A percentile compares a stretch with the other conserved stretches of the same genome.
phyloP scores from a whole-genome alignment of 1,140 invertebrate species.

The roundworm (Caenorhabditis elegans) region DNA sequence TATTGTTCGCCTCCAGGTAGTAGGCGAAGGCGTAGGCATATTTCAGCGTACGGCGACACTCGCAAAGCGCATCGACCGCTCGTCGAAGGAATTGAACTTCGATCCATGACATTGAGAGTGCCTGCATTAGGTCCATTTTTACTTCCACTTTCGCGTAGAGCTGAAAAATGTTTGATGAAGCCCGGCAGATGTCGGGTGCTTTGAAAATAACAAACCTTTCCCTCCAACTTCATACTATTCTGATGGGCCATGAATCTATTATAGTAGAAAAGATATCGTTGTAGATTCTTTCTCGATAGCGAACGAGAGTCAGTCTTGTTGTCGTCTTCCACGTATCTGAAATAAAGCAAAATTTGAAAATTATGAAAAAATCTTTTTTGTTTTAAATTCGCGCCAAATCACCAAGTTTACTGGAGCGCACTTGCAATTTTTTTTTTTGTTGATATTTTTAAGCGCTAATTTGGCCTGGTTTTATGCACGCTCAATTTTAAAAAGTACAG shows the following conservation, averaged over 20 bases:
- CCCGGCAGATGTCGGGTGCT: too few species aligned
- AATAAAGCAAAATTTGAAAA: too few species aligned
- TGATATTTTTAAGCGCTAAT: too few species aligned
- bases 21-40: slow-evolving; percentile 99
- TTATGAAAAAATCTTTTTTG: too few species aligned
- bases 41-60: slow-evolving; percentile 95
- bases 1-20: slow-evolving; percentile 95
- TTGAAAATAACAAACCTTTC: slow-evolving; percentile 72
- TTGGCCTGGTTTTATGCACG: too few species aligned
- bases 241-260: slow-evolving; percentile 99
- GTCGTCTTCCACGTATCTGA: too few species aligned
- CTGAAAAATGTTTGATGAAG: background rate
- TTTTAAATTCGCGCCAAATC: too few species aligned
- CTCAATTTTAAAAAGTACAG: too few species aligned
- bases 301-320: too few species aligned
- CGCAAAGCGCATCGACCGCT: slow-evolving; percentile 94
- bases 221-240: slow-evolving; percentile 95
- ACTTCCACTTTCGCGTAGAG: slow-evolving; percentile 76
- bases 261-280: slow-evolving; percentile 95
- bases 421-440: too few species aligned
- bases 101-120: slow-evolving; percentile 99
- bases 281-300: slow-evolving; percentile 85
- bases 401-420: too few species aligned
- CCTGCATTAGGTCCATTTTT: slow-evolving; percentile 97
- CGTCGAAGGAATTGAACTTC: slow-evolving; percentile 95